Conservation (phyloP, 1,140 invertebrate genomes). For the Temnothorax curvispinosus region DNA sequence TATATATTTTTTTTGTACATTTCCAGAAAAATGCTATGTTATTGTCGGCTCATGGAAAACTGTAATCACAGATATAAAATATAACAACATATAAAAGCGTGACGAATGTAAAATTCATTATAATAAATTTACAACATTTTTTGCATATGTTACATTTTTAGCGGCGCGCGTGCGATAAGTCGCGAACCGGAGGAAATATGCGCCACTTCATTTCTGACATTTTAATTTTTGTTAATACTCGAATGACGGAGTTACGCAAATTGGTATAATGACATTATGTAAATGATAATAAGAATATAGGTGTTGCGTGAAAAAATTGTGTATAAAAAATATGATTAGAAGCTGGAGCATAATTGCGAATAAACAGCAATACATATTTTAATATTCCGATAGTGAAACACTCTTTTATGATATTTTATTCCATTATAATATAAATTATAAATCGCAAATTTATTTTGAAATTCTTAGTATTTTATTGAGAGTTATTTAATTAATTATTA, state of each 20-base stretch:
- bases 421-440: not conserved
- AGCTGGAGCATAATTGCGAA: not conserved
- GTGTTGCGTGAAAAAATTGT: constrained; percentile 2
- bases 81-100: constrained; percentile 31
- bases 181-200: constrained; percentile 11
- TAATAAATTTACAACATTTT: constrained; percentile 31
- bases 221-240: constrained; percentile 20
- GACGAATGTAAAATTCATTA: constrained; percentile 31
- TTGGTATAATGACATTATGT: constrained; percentile 4
- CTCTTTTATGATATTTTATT: not conserved
- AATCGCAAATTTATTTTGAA: not conserved
- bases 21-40: not conserved
- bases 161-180: constrained; percentile 13
- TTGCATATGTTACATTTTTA: constrained; percentile 32
- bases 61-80: constrained; percentile 14
- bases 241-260: constrained; percentile 1
- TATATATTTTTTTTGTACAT: not conserved
- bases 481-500: not conserved
- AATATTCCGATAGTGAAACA: not conserved
- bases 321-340: constrained; percentile 6
- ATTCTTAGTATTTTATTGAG: not conserved
- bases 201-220: constrained; percentile 32
- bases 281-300: constrained; percentile 17
- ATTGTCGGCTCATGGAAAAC: constrained; percentile 12
- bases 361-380: not conserved